These are phyloP conservation scores for Myodes glareolus DNA, from an alignment of 2,113 vertebrate genomes.

Conservation along the genomic window DNA sequence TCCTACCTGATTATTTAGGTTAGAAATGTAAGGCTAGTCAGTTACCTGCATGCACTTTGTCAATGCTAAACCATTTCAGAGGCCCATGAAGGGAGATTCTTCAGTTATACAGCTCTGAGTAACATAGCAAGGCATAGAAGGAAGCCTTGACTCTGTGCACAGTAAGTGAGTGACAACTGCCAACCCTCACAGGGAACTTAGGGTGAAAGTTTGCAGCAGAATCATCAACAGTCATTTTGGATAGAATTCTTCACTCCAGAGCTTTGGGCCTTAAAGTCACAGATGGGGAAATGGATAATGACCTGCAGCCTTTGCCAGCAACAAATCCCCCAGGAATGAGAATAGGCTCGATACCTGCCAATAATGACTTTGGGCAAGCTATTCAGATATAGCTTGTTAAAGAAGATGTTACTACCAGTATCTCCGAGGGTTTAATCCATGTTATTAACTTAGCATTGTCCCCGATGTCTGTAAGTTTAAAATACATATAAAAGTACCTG, in stretches of 20 bases:
- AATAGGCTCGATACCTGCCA: neutral
- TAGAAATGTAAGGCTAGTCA: neutral
- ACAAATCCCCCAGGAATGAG: neutral
- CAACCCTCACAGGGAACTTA: neutral
- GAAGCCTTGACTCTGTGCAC: neutral
- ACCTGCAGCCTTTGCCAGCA: neutral
- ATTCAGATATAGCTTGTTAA: neutral
- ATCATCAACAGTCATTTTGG: neutral
- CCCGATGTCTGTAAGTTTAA: neutral
- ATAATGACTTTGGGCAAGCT: neutral
- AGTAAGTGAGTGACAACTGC: neutral
- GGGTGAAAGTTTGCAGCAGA: neutral
- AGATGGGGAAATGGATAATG: neutral
- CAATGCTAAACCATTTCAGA: neutral
- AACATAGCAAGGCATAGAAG: neutral
- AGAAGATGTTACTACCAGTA: neutral
- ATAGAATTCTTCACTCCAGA: neutral
- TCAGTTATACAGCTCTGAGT: neutral
- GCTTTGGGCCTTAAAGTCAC: neutral
- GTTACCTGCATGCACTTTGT: neutral
- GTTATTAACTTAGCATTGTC: neutral
- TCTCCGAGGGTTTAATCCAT: neutral
- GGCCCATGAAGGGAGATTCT: neutral
- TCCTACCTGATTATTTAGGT: neutral
- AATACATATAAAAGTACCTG: slow-evolving; percentile 28